Evolutionary conservation across 1,140 invertebrate genomes (phyloP), one percentile per base, ranked within the genome.

Genomic region (Drosophila paulistorum): DNA sequence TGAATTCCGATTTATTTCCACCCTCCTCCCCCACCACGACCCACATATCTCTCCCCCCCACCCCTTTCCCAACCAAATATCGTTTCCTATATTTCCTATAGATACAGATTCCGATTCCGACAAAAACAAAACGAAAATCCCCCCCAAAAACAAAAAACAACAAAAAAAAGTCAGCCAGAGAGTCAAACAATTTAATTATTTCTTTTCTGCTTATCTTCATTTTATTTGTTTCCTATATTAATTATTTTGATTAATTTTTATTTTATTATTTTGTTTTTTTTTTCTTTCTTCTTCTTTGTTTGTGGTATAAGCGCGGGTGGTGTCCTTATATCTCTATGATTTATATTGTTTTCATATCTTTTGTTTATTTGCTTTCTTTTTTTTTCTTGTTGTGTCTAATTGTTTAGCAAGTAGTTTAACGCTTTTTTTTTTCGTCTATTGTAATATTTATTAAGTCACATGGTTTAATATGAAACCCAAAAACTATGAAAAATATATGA

Each of bases 381-480:
- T 71, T 45, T 70, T 75, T 84, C 5, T 37, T 37, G 1, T 37
- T 37, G 10, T 37, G 42, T 77, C 57, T 71, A 30, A 71, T 71
- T 66, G 10, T 33, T 13, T 85, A 86, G 78, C 48, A 60, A 41
- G 66, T 58, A 58, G 10, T 57, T 30, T 79, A 83, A 61, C 35
- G 0, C 35, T 76, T 48, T 48, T 48, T 45, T 48, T 48, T 45
- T 14, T 41, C 35, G 13, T 74, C 39, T 74, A 74, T 79, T 74
- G 42, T 77, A 79, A 33, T 86, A 86, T 86, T 86, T 87, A 86
- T 86, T 86, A 86, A 86, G 83, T 83, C 79, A 80, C 70, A 87
- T 82, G 83, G 83, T 86, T 86, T 86, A 61, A 69, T 59, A 87
- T 72, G 83, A 86, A 86, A 83, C 83, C 83, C 83, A 86, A 89